These are phyloP conservation scores for Sminthurinus signatus DNA, from an alignment of 1,140 invertebrate genomes.

Conservation along the genomic window DNA sequence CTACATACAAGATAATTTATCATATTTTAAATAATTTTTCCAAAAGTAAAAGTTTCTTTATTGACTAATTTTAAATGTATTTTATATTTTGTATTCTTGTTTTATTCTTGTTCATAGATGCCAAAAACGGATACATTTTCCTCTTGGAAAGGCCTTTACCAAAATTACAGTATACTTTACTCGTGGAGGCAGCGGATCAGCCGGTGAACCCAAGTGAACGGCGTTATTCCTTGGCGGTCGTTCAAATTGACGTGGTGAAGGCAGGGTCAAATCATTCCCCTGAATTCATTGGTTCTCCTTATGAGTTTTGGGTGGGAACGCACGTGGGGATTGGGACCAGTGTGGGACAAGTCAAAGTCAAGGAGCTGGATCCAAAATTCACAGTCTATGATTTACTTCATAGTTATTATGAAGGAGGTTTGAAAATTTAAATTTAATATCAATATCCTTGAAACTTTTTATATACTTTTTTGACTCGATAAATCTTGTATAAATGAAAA, in stretches of 20 bases:
- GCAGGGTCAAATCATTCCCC: constrained; percentile 48
- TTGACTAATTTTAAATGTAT: too few species aligned
- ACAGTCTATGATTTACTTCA: constrained; percentile 70
- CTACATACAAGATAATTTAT: too few species aligned
- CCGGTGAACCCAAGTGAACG: constrained; percentile 71
- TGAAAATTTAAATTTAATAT: too few species aligned
- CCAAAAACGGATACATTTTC: constrained; percentile 61
- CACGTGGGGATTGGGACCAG: constrained; percentile 74
- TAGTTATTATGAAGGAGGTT: constrained; percentile 74
- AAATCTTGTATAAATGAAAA: too few species aligned
- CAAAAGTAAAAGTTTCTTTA: too few species aligned
- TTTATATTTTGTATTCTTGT: too few species aligned
- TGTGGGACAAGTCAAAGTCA: constrained; percentile 71
- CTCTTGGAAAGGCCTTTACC: constrained; percentile 59
- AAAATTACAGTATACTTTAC: constrained; percentile 64
- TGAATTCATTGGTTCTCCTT: constrained; percentile 77
- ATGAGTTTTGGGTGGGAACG: constrained; percentile 68
- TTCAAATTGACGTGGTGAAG: constrained; percentile 53
- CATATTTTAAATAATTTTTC: too few species aligned
- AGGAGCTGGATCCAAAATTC: constrained; percentile 59
- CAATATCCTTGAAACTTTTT: too few species aligned
- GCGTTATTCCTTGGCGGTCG: constrained; percentile 71
- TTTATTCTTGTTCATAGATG: too few species aligned
- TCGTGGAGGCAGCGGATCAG: constrained; percentile 68
- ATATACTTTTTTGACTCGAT: not conserved